Percentiles rank a stretch among this genome's conserved stretches.
phyloP scores from a whole-genome alignment of 2,888 invertebrate genomes.

The Lycaena phlaeas region DNA sequence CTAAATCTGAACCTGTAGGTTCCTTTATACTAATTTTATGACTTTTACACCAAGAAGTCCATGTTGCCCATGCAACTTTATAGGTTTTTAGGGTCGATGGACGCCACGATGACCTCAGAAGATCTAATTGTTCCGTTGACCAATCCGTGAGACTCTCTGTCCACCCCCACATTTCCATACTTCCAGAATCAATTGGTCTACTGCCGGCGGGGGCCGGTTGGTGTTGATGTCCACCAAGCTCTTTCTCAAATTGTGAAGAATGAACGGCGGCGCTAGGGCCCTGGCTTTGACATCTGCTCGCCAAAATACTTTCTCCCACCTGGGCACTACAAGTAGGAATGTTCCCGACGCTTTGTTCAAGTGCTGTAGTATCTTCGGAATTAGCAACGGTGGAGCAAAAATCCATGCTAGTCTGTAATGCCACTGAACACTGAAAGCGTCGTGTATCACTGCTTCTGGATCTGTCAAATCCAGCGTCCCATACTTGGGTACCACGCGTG shows the following conservation, averaged over 20 bases:
- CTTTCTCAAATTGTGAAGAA: slow-evolving; percentile 14
- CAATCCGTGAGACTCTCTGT: background rate
- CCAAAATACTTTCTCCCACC: slow-evolving; percentile 9
- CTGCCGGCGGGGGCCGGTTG: slow-evolving; percentile 12
- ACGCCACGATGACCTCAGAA: background rate
- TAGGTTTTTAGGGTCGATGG: background rate
- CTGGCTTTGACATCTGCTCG: slow-evolving; percentile 13
- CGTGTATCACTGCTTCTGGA: slow-evolving; percentile 8
- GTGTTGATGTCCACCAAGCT: too few relatives aligned
- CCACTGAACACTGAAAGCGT: slow-evolving; percentile 12
- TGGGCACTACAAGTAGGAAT: too few relatives aligned
- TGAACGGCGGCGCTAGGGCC: slow-evolving; percentile 14
- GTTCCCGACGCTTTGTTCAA: slow-evolving; percentile 11
- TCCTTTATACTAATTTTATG: background rate
- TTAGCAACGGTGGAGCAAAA: slow-evolving; percentile 17
- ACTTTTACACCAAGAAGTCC: background rate
- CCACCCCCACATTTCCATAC: slow-evolving; percentile 23
- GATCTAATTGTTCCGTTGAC: background rate
- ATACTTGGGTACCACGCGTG: too few relatives aligned
- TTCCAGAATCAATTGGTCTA: slow-evolving; percentile 16
- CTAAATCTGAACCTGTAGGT: background rate
- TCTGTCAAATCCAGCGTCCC: slow-evolving; percentile 8
- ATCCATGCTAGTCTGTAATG: slow-evolving; percentile 16
- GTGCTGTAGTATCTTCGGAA: slow-evolving; percentile 13
- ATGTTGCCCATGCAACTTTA: background rate